A percentile compares a stretch with the other conserved stretches of the same genome.
Evolutionary conservation across 64 coral and sea anemone species (phyloP).

Genomic region (Orbicella faveolata): DNA sequence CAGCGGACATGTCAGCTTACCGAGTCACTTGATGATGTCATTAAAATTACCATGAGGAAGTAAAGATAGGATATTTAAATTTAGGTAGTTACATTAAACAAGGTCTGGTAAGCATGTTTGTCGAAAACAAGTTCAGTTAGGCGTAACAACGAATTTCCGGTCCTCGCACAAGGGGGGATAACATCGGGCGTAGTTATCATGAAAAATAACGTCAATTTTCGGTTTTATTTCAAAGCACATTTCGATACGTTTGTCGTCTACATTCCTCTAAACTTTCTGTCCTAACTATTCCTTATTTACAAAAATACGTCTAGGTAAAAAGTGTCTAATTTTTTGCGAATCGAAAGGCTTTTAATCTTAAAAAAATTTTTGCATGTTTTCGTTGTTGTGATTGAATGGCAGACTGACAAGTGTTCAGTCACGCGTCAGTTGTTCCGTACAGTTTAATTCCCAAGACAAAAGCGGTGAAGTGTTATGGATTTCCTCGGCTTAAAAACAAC

Average conservation of each 20-base stretch:
- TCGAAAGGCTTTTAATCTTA: neutral
- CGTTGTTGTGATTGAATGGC: neutral
- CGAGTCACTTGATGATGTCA: slow-evolving; percentile 14
- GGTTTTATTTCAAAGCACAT: neutral
- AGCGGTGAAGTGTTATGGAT: neutral
- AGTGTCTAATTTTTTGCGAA: neutral
- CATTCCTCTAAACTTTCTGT: neutral
- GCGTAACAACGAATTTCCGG: slow-evolving; percentile 30
- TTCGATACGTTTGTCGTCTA: neutral
- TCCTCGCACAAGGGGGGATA: neutral
- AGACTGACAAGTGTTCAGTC: neutral
- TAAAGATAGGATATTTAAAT: neutral
- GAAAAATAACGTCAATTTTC: neutral
- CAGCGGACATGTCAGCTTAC: neutral
- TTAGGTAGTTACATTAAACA: neutral
- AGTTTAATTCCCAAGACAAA: neutral
- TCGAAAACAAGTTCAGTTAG: neutral
- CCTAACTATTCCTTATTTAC: neutral
- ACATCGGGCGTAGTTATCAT: no score
- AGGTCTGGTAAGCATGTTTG: neutral
- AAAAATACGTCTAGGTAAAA: no score
- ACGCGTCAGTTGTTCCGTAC: neutral
- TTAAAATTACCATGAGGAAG: neutral
- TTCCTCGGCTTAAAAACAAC: no score
- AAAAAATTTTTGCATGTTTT: neutral